These are phyloP conservation scores for Arctocebus calabarensis DNA, from an alignment of 2,797 vertebrate species.

Conservation along the genomic window DNA sequence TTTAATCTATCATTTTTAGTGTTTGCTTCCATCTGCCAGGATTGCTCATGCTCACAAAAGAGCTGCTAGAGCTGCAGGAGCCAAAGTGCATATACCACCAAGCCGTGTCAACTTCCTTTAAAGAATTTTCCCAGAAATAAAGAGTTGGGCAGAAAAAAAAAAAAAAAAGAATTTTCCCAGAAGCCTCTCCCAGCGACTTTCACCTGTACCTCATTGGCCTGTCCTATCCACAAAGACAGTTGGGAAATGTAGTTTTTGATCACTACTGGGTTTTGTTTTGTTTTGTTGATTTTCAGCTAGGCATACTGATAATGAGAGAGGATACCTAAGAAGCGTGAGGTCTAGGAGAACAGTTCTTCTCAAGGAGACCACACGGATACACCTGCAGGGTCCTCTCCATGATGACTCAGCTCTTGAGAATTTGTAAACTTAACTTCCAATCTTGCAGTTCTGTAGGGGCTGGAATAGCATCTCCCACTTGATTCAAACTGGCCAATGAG, in stretches of 20 bases:
- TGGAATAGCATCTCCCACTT: no score
- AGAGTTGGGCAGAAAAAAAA: no score
- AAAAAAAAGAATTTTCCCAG: slow-evolving; percentile 25
- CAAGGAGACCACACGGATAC: no score
- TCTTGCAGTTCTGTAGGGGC: no score
- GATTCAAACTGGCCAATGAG: no score
- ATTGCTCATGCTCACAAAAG: background rate
- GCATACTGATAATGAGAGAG: background rate
- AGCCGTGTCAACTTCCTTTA: background rate
- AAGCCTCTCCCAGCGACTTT: background rate
- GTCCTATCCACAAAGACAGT: background rate
- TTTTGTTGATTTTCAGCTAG: background rate
- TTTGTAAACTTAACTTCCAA: no score
- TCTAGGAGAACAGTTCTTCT: no score
- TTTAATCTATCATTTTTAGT: background rate
- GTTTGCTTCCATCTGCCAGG: background rate
- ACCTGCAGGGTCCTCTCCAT: no score
- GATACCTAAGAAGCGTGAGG: no score
- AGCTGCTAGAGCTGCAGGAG: background rate
- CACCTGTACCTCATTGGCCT: background rate
- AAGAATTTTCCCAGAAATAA: slow-evolving; percentile 30
- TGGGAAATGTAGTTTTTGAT: background rate
- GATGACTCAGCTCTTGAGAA: no score
- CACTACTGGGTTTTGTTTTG: background rate
- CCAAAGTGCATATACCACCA: background rate